Evolutionary conservation across 2,797 vertebrate species (phyloP).

Genomic region (Xenops minutus): DNA sequence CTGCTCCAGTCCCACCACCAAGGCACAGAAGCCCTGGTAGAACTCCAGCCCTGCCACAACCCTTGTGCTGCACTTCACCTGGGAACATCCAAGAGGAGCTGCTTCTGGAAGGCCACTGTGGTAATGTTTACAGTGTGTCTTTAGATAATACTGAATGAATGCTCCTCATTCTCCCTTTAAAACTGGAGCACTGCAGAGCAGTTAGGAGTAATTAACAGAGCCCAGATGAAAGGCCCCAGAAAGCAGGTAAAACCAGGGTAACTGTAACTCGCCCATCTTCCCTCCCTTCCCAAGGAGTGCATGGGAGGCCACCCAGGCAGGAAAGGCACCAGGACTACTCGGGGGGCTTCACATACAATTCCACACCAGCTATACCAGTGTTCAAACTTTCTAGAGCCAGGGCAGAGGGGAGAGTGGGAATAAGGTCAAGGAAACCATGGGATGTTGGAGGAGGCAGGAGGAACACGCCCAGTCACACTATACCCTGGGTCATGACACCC

Average conservation of each 20-base stretch:
- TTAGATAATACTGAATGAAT: not conserved
- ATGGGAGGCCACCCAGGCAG: rapidly evolving
- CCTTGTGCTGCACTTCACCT: not conserved
- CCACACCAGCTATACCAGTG: rapidly evolving
- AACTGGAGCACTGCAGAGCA: conserved; percentile 25
- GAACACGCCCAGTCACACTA: not conserved
- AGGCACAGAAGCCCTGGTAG: rapidly evolving
- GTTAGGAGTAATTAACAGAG: conserved; percentile 48
- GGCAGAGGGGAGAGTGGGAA: not conserved
- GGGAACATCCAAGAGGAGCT: not conserved
- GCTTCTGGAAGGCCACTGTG: not conserved
- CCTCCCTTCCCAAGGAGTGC: not conserved
- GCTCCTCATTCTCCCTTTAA: not conserved
- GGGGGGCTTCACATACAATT: not conserved
- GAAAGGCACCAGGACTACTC: not conserved
- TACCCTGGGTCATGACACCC: not conserved
- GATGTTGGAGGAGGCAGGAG: not conserved
- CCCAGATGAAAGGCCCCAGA: not conserved
- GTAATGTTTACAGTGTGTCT: rapidly evolving
- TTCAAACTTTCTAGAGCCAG: too few relatives aligned
- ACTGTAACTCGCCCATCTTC: not conserved
- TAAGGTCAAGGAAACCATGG: rapidly evolving
- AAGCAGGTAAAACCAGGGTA: conserved; percentile 10
- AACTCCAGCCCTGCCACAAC: not conserved
- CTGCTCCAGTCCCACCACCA: not conserved